Evolutionary conservation across 2,113 vertebrate genomes (phyloP).

Genomic region (Rhinolophus ferrumequinum): DNA sequence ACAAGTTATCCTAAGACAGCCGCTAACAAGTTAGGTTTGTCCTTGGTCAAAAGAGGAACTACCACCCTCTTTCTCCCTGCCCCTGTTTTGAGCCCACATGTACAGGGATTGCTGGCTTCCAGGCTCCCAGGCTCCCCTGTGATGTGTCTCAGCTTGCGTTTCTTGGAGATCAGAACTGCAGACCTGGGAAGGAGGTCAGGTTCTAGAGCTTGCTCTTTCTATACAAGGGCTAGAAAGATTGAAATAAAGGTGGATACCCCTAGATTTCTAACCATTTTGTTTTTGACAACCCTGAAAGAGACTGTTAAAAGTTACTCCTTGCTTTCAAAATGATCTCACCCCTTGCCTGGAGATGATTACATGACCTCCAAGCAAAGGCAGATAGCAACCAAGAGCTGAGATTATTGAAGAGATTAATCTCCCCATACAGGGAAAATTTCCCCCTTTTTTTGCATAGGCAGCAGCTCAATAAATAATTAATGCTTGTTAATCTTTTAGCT

Average conservation of each 20-base stretch:
- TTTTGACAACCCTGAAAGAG: neutral
- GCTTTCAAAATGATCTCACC: conserved; percentile 54
- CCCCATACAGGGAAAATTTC: conserved; percentile 57
- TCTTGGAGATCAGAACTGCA: neutral
- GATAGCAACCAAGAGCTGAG: conserved; percentile 64
- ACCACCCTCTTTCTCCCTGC: rapidly evolving
- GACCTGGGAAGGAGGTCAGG: neutral
- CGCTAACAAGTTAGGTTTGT: neutral
- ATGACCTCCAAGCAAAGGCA: conserved; percentile 71
- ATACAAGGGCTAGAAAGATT: neutral
- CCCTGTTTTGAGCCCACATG: neutral
- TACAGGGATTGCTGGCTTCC: neutral
- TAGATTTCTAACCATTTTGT: neutral
- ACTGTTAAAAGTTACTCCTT: conserved; percentile 15
- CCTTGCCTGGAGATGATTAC: conserved; percentile 61
- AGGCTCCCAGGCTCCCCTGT: neutral
- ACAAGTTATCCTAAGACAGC: neutral
- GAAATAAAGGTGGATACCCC: neutral
- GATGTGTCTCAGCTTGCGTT: neutral
- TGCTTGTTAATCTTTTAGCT: conserved; percentile 85
- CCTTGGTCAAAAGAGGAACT: neutral
- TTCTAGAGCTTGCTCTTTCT: neutral
- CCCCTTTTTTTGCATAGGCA: conserved; percentile 78
- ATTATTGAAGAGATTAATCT: conserved; percentile 72
- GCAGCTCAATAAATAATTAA: conserved; percentile 88